Percentiles rank a stretch among this genome's conserved stretches.
Evolutionary conservation across 2,113 vertebrate species (phyloP).

Genomic region (Pollimyrus isidori): DNA sequence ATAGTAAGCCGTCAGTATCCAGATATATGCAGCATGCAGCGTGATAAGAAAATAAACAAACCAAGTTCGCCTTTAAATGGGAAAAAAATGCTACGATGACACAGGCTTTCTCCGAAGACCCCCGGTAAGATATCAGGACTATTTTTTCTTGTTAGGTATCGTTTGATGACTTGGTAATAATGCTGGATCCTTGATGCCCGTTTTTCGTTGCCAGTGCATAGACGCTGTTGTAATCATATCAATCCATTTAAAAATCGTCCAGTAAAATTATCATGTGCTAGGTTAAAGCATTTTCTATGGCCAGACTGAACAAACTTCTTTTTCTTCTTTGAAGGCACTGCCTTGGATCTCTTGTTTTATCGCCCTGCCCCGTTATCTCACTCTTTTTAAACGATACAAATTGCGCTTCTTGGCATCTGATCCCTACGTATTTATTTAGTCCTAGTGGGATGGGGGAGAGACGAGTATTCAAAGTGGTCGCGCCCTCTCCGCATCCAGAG

Average conservation of each 20-base stretch:
- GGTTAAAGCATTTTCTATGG: background rate
- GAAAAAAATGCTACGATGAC: background rate
- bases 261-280: background rate
- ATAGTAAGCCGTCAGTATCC: background rate
- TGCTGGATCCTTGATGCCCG: background rate
- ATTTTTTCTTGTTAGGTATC: background rate
- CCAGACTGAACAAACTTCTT: slow-evolving; percentile 10
- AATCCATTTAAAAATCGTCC: background rate
- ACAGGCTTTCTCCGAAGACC: background rate
- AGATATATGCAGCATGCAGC: background rate
- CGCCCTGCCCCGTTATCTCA: background rate
- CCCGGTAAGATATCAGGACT: background rate
- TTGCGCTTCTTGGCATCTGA: background rate
- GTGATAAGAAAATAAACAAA: background rate
- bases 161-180: background rate
- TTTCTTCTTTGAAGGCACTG: background rate
- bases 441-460: background rate
- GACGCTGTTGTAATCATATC: background rate
- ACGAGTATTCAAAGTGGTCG: background rate
- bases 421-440: background rate
- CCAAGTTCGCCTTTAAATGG: background rate
- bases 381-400: background rate
- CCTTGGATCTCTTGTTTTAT: background rate
- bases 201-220: background rate
- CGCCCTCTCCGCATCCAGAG: background rate